phyloP scores from a whole-genome alignment of 1,140 invertebrate species.

The Helicoverpa armigera region DNA sequence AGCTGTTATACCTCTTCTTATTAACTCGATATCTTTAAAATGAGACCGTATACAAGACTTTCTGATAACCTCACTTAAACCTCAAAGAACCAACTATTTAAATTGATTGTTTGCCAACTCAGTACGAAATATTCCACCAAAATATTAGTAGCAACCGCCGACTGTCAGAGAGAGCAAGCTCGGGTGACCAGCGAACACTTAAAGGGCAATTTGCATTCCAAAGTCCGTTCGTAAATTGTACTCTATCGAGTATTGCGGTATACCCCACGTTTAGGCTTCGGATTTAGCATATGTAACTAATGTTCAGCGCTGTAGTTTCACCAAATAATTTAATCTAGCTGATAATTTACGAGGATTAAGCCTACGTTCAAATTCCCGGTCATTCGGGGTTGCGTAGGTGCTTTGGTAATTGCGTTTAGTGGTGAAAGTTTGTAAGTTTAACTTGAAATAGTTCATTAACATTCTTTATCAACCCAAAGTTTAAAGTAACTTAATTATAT shows the following conservation, averaged over 20 bases:
- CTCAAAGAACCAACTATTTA: not conserved
- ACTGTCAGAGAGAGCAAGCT: not conserved
- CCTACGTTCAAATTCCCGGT: not conserved
- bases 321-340: conserved; percentile 22
- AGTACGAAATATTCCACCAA: not conserved
- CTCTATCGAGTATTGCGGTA: conserved; percentile 21
- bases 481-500: no score
- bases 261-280: not conserved
- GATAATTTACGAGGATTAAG: conserved; percentile 2
- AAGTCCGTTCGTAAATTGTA: conserved; percentile 27
- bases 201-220: conserved; percentile 28
- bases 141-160: not conserved
- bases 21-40: no score
- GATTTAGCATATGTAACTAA: conserved; percentile 33
- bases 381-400: no score
- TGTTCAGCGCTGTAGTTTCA: conserved; percentile 11
- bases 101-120: not conserved
- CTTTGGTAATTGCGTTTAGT: no score
- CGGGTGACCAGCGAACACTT: not conserved
- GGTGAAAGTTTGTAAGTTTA: no score
- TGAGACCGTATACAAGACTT: no score
- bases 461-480: no score
- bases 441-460: no score
- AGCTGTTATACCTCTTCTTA: no score
- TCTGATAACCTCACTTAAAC: not conserved